These are phyloP conservation scores for Phaedon cochleariae DNA, from an alignment of 2,888 invertebrate genomes.

Conservation along the genomic window DNA sequence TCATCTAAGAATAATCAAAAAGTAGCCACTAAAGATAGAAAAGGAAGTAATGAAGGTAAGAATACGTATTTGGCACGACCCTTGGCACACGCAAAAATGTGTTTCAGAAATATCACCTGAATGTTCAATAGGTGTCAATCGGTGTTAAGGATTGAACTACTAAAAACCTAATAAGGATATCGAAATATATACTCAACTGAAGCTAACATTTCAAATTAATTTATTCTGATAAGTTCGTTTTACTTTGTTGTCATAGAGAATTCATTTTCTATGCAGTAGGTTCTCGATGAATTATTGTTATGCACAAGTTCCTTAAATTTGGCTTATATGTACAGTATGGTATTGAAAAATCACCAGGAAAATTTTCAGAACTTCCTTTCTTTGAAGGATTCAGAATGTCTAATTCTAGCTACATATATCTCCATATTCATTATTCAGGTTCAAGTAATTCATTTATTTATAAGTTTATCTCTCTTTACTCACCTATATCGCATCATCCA, in stretches of 20 bases:
- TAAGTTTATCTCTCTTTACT: neutral
- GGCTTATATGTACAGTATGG: too few relatives aligned
- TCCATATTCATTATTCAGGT: neutral
- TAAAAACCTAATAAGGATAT: neutral
- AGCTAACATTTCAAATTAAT: neutral
- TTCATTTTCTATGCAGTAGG: too few relatives aligned
- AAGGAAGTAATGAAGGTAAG: slow-evolving; percentile 60
- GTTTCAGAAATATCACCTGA: slow-evolving; percentile 21
- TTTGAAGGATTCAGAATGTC: neutral
- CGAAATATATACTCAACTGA: neutral
- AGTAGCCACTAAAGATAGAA: slow-evolving; percentile 54
- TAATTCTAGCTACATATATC: neutral
- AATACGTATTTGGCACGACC: slow-evolving; percentile 53
- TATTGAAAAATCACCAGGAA: too few relatives aligned
- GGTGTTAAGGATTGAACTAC: neutral
- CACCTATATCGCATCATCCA: neutral
- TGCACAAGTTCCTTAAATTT: too few relatives aligned
- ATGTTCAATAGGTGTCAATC: neutral
- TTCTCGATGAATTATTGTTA: too few relatives aligned
- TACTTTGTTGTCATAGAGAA: too few relatives aligned
- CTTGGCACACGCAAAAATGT: slow-evolving; percentile 58
- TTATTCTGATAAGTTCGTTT: too few relatives aligned
- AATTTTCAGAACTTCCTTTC: too few relatives aligned
- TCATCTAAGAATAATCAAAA: slow-evolving; percentile 56
- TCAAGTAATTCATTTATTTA: neutral